phyloP scores from a whole-genome alignment of 2,888 invertebrate genomes.

The Macropis europaea region DNA sequence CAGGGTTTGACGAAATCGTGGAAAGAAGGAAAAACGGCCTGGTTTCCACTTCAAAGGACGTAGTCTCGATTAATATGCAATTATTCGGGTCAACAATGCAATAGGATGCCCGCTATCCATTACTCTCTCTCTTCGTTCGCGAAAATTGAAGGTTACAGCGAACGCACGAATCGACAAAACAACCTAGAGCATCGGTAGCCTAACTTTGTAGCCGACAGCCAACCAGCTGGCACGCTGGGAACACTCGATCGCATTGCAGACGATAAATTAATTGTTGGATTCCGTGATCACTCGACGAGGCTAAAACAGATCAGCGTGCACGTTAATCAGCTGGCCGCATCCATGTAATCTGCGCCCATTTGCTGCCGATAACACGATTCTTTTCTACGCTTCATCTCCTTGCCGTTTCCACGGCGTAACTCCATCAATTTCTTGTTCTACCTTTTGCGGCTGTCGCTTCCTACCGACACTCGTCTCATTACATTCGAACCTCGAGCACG shows the following conservation, averaged over 20 bases:
- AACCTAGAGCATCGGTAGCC: neutral
- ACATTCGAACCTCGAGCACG: too few species aligned
- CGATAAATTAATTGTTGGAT: slow-evolving; percentile 13
- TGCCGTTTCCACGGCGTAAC: too few species aligned
- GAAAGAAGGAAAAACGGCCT: slow-evolving; percentile 22
- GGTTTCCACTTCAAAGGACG: slow-evolving; percentile 38
- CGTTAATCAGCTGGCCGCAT: neutral
- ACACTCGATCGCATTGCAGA: neutral
- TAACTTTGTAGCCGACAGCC: neutral
- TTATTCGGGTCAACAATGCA: slow-evolving; percentile 52
- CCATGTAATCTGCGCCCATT: slow-evolving; percentile 5
- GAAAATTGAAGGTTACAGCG: slow-evolving; percentile 15
- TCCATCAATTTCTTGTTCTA: too few species aligned
- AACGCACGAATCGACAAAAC: neutral
- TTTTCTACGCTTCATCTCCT: too few species aligned
- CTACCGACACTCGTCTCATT: too few species aligned
- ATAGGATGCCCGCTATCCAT: neutral
- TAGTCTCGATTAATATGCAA: slow-evolving; percentile 38
- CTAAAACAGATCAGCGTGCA: neutral
- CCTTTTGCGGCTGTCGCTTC: too few species aligned
- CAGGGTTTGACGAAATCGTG: neutral
- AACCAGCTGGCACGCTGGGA: too few species aligned
- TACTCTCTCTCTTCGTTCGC: neutral
- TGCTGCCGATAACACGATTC: neutral
- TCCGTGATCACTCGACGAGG: neutral